Percentiles rank a stretch among this genome's conserved stretches.
Evolutionary conservation across 2,113 vertebrate genomes (phyloP).

Genomic region (Ivindomyrus marchei): DNA sequence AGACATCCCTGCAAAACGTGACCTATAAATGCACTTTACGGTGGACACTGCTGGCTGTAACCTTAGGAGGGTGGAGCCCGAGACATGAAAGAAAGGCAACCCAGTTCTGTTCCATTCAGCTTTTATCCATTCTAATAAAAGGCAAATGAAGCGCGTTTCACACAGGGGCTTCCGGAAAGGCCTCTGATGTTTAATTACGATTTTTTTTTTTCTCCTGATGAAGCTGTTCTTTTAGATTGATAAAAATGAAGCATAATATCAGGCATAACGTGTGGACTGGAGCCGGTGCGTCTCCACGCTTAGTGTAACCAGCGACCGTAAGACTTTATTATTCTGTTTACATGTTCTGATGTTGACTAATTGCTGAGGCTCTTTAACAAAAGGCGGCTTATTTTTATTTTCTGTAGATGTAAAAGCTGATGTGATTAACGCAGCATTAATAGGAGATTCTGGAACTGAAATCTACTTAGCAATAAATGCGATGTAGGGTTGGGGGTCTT

Average conservation of each 20-base stretch:
- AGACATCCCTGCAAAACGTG: neutral
- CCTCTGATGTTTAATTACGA: conserved; percentile 6
- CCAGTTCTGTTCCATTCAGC: neutral
- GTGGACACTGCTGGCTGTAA: neutral
- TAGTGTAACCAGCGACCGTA: neutral
- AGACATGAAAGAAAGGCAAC: neutral
- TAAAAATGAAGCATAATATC: neutral
- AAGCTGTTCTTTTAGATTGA: neutral
- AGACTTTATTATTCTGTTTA: neutral
- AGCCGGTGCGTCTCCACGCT: neutral
- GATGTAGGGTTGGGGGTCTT: neutral
- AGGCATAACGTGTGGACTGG: neutral
- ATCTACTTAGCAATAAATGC: neutral
- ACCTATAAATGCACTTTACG: neutral
- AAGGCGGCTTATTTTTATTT: neutral
- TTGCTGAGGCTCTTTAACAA: neutral
- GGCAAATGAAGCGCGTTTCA: neutral
- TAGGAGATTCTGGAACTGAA: neutral
- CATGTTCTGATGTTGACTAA: neutral
- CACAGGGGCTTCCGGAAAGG: neutral
- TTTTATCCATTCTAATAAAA: conserved; percentile 1
- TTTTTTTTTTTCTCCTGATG: neutral
- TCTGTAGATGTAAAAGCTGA: neutral
- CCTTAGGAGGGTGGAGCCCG: neutral
- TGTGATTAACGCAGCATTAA: neutral